These are phyloP conservation scores for Ciona savignyi DNA, from an alignment of 23 tunicate genomes.

Conservation along the genomic window DNA sequence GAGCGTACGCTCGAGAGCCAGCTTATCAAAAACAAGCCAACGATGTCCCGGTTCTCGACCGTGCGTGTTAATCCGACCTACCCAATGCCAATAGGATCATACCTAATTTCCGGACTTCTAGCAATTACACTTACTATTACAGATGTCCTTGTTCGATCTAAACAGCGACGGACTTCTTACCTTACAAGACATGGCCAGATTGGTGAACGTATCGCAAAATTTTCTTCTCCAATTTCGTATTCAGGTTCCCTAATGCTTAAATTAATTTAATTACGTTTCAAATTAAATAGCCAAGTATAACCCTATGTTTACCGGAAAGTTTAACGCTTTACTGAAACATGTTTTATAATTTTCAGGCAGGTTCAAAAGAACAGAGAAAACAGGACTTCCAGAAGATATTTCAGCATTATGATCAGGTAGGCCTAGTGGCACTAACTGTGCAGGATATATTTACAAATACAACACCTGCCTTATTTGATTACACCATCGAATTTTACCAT, in stretches of 20 bases:
- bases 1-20: no score
- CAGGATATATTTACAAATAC: background rate
- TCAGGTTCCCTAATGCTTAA: slow-evolving; percentile 26
- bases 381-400: slow-evolving; percentile 75
- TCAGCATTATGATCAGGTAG: slow-evolving; percentile 61
- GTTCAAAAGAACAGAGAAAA: slow-evolving; percentile 32
- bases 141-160: slow-evolving; percentile 72
- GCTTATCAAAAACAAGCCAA: no score
- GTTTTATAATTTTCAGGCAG: slow-evolving; percentile 29
- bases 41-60: no score
- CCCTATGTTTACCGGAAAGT: background rate
- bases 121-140: no score
- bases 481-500: background rate
- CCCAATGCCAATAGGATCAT: no score
- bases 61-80: no score
- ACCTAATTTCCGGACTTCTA: background rate
- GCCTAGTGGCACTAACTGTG: background rate
- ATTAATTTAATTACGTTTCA: background rate
- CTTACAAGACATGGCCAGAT: slow-evolving; percentile 77
- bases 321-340: background rate
- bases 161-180: slow-evolving; percentile 57
- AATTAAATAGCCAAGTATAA: background rate
- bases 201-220: slow-evolving; percentile 71
- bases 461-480: background rate
- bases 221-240: slow-evolving; percentile 70